phyloP scores from a whole-genome alignment of 1,140 invertebrate species.

The Procambarus virginalis region DNA sequence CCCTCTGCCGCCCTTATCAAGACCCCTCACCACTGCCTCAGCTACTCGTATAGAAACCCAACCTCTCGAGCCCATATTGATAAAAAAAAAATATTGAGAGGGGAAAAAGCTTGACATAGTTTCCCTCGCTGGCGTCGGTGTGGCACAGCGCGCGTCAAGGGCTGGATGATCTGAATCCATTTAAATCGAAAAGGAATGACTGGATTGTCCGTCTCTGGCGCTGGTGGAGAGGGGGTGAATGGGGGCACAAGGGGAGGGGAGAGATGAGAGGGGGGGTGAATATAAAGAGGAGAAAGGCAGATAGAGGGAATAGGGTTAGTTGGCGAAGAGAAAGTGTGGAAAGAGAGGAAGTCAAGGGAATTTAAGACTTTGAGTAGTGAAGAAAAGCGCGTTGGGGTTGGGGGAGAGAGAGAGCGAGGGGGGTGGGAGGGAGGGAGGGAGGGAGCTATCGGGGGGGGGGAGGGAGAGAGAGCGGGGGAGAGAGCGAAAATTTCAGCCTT shows the following conservation, averaged over 20 bases:
- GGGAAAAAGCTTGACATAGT: neutral
- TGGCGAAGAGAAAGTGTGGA: neutral
- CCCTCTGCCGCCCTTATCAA: constrained; percentile 27
- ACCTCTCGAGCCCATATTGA: constrained; percentile 20
- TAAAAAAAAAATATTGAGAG: constrained; percentile 22
- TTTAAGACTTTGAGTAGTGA: neutral
- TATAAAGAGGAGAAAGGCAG: neutral
- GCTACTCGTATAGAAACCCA: constrained; percentile 35
- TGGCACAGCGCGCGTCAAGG: constrained; percentile 45
- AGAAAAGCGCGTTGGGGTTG: neutral
- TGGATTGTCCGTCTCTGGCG: constrained; percentile 62
- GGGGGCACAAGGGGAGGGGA: too few species aligned
- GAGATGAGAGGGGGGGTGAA: neutral
- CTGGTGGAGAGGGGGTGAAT: neutral
- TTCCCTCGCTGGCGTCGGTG: neutral
- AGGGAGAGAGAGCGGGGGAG: too few species aligned
- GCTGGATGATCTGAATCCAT: constrained; percentile 54
- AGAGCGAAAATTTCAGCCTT: too few species aligned
- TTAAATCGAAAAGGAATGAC: constrained; percentile 65
- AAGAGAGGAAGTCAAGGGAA: neutral
- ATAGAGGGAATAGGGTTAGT: neutral
- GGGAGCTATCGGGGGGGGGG: too few species aligned
- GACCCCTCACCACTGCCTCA: constrained; percentile 35
- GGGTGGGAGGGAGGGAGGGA: too few species aligned
- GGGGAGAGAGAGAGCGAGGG: constrained; percentile 2